phyloP scores from a whole-genome alignment of 2,113 vertebrate species.

The Podiceps cristatus region DNA sequence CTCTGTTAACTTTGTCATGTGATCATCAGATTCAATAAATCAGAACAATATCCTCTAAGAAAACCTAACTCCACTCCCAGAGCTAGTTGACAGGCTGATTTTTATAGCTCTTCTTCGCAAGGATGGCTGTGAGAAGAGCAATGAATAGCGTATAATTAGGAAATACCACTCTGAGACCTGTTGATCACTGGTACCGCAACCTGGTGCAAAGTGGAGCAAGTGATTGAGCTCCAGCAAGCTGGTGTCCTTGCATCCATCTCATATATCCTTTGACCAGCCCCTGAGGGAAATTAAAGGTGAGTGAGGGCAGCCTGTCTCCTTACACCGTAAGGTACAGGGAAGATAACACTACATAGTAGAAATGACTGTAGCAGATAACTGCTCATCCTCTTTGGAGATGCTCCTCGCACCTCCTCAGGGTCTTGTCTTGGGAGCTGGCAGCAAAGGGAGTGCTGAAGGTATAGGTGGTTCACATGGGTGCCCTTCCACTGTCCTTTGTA shows the following conservation, averaged over 20 bases:
- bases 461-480: background rate
- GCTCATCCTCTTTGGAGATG: background rate
- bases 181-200: background rate
- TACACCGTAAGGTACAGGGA: fast-evolving
- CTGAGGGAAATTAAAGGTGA: background rate
- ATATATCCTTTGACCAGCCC: background rate
- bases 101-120: background rate
- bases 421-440: background rate
- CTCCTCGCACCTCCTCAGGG: background rate
- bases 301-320: background rate
- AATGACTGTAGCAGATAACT: background rate
- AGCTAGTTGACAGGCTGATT: background rate
- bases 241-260: background rate
- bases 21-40: background rate
- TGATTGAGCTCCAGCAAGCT: background rate
- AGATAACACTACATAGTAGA: background rate
- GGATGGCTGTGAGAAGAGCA: background rate
- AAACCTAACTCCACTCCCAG: background rate
- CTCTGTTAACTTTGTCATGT: background rate
- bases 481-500: background rate
- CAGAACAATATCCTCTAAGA: background rate
- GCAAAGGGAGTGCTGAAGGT: fast-evolving
- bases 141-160: background rate
- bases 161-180: background rate
- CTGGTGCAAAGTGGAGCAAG: background rate